These are phyloP conservation scores for Leucoraja erinaceus DNA, from an alignment of 2,113 vertebrate genomes.

Conservation along the genomic window DNA sequence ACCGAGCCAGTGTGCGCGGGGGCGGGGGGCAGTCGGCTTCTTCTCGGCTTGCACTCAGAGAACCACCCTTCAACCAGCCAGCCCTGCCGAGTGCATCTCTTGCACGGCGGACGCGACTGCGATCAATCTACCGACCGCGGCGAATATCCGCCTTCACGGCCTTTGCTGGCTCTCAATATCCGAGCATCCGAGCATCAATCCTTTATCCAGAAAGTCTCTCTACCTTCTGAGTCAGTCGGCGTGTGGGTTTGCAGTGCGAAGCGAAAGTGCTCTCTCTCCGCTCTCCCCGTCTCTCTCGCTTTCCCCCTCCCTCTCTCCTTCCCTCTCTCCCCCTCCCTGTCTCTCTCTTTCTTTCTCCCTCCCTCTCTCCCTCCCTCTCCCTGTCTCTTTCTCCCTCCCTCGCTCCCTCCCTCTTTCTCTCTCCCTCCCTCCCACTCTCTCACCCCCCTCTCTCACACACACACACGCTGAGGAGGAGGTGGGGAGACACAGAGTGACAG, in stretches of 20 bases:
- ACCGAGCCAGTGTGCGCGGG: neutral
- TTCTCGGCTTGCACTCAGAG: neutral
- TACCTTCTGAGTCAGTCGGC: neutral
- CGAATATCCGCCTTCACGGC: neutral
- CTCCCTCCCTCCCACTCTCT: too few species aligned
- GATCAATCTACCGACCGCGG: neutral
- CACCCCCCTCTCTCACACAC: neutral
- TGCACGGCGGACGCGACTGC: neutral
- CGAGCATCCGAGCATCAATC: neutral
- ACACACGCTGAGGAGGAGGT: neutral
- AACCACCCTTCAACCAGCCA: slow-evolving; percentile 12
- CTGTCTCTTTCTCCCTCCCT: too few species aligned
- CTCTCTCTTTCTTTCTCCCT: neutral
- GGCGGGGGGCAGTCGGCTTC: neutral
- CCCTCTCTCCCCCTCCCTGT: too few species aligned
- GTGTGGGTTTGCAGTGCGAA: neutral
- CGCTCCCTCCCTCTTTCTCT: too few species aligned
- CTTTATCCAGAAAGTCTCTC: neutral
- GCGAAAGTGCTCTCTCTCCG: neutral
- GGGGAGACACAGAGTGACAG: neutral
- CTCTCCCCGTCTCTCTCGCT: too few species aligned
- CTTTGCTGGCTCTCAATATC: neutral
- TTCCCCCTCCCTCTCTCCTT: too few species aligned
- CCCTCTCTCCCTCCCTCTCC: too few species aligned
- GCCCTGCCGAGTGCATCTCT: neutral